Base-by-base conservation (phyloP, 2,888 invertebrate genomes). In the Oscheius sp. region DNA sequence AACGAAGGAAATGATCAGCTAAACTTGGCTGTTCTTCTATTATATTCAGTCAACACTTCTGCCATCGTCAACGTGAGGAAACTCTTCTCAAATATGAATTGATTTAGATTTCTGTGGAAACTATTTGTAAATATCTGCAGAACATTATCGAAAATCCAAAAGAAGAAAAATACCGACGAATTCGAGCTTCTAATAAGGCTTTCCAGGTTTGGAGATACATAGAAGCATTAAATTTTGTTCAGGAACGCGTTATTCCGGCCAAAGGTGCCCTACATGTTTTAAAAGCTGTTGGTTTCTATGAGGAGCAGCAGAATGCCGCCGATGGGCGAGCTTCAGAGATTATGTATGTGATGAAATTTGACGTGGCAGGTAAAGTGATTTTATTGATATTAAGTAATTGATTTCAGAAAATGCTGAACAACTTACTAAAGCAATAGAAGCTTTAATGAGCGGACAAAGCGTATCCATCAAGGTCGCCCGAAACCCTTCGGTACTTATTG, bases 111-210 rank as follows among this genome's bases (percentile, higher is more conserved):
- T 95, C 96, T 87, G 92, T 95, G 13, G 94, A 95, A 81, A 95
- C 94, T 2, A 89, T 98, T 13, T 92, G 92, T 85, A 95, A 94
- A 43, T 96, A 96, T 90, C 90, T 97, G 82, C 94, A 95, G 86
- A 98, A 98, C 88, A 93, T 98, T 53, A 91, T 94, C 1, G 92
- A 92, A 56, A 92, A 94, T 89, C 95, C 95, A 0, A 91, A 92
- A 0, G 95, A 96, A 86, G 93, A 93, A 75, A 98, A 97, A 88
- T 98, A 93, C 89, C 93, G 93, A 85, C 94, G 94, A 90, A 96
- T 98, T 70, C 91, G 95, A 80, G 92, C 94, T 91, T 92, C 92
- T 2, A 97, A 96, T 89, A 93, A 93, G 91, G 90, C 90, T 35
- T 95, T 94, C 87, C 91, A 92, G 84, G 84, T 84, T 58, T 27